Conservation (phyloP, 2,888 invertebrate genomes). For the Eilema sororculum region DNA sequence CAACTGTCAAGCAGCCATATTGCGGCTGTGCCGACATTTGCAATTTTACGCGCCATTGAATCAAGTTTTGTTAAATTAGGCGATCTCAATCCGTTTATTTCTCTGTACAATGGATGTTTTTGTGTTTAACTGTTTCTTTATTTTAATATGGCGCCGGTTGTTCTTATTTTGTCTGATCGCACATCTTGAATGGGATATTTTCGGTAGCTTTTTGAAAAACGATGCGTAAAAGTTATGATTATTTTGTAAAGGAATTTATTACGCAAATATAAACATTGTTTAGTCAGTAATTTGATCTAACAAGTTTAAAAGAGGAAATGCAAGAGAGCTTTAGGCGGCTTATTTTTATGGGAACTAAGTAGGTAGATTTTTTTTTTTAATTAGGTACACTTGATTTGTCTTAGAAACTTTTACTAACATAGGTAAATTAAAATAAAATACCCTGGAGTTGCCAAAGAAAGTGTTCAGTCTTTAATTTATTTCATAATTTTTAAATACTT, state of each 20-base stretch:
- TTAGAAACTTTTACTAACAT: too few species aligned
- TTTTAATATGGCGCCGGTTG: constrained; percentile 37
- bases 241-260: constrained; percentile 22
- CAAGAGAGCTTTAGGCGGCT: neutral
- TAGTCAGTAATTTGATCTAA: neutral
- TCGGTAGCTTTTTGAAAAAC: constrained; percentile 39
- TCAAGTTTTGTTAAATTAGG: constrained; percentile 78
- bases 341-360: too few species aligned
- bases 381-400: too few species aligned
- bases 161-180: constrained; percentile 34
- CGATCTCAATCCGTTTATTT: constrained; percentile 70
- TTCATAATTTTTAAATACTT: too few species aligned
- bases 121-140: constrained; percentile 38
- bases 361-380: too few species aligned
- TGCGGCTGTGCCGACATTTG: constrained; percentile 75
- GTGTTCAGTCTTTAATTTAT: too few species aligned
- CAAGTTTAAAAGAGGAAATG: neutral
- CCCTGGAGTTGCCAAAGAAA: too few species aligned
- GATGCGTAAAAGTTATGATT: constrained; percentile 28
- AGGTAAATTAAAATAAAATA: too few species aligned
- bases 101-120: constrained; percentile 47
- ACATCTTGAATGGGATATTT: constrained; percentile 13
- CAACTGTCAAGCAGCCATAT: constrained; percentile 79
- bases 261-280: neutral
- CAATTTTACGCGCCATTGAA: constrained; percentile 83